phyloP scores from a whole-genome alignment of 2,797 vertebrate genomes.

The Peromyscus eremicus region DNA sequence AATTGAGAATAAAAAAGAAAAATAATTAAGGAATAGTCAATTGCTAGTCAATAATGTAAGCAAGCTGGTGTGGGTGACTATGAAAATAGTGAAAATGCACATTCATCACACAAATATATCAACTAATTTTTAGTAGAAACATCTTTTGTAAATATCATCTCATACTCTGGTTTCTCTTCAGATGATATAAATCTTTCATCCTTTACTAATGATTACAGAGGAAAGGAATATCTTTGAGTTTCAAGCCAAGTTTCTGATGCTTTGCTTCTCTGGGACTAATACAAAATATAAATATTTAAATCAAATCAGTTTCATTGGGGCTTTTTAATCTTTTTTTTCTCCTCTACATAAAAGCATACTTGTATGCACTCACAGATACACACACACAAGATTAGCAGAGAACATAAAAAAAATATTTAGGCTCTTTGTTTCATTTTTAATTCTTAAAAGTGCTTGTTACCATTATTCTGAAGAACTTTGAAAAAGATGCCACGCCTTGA shows the following conservation, averaged over 20 bases:
- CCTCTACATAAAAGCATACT: conserved; percentile 48
- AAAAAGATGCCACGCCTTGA: conserved; percentile 30
- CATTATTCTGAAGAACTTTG: conserved; percentile 18
- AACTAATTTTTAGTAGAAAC: conserved; percentile 40
- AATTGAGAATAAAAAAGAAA: background rate
- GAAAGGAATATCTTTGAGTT: background rate
- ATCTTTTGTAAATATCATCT: conserved; percentile 47
- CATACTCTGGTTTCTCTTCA: background rate
- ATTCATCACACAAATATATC: background rate
- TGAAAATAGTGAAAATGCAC: background rate
- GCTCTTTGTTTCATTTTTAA: conserved; percentile 30
- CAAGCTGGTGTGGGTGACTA: conserved; percentile 19
- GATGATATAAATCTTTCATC: background rate
- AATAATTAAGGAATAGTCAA: conserved; percentile 41
- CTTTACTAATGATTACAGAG: background rate
- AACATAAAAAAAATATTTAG: conserved; percentile 9
- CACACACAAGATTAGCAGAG: background rate
- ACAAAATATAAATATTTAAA: background rate
- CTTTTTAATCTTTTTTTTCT: background rate
- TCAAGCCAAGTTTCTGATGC: background rate
- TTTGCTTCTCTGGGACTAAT: background rate
- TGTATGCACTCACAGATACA: background rate
- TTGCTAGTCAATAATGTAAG: conserved; percentile 45
- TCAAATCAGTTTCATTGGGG: background rate
- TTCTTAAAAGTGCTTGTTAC: conserved; percentile 35